phyloP scores from a whole-genome alignment of 2,113 vertebrate genomes.

The Pseudorectes ferrugineus region DNA sequence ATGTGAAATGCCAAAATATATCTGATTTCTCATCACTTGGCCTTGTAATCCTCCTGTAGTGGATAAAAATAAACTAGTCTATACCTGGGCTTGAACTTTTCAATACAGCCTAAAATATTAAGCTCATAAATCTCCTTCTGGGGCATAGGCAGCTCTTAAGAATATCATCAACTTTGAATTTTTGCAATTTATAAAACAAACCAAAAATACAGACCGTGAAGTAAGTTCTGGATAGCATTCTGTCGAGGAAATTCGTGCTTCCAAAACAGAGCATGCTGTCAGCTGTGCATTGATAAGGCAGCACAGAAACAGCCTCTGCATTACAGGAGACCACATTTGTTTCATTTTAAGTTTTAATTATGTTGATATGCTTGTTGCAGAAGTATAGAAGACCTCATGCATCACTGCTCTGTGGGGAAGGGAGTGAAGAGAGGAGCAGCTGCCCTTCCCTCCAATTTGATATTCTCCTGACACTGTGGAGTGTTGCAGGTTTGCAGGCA shows the following conservation, averaged over 20 bases:
- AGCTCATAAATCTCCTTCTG: neutral
- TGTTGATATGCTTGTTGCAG: neutral
- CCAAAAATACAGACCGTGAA: neutral
- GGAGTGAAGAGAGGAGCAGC: neutral
- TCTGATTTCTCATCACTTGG: neutral
- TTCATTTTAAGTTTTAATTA: neutral
- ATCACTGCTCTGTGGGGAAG: neutral
- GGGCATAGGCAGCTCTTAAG: neutral
- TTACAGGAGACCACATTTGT: neutral
- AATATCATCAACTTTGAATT: neutral
- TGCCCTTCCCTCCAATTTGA: neutral
- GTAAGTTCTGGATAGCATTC: neutral
- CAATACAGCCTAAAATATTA: neutral
- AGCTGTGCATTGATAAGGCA: neutral
- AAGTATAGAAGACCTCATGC: neutral
- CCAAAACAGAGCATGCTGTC: neutral
- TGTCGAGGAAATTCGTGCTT: neutral
- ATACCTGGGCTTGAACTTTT: conserved; percentile 5
- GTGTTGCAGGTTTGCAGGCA: neutral
- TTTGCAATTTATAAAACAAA: neutral
- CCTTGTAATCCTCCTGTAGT: conserved; percentile 9
- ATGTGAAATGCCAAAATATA: neutral
- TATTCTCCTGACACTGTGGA: neutral
- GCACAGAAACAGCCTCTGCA: neutral
- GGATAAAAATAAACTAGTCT: conserved; percentile 31